Percentiles rank a stretch among this genome's conserved stretches.
phyloP scores from a whole-genome alignment of 2,888 invertebrate genomes.

The Pristionchus arcanus region DNA sequence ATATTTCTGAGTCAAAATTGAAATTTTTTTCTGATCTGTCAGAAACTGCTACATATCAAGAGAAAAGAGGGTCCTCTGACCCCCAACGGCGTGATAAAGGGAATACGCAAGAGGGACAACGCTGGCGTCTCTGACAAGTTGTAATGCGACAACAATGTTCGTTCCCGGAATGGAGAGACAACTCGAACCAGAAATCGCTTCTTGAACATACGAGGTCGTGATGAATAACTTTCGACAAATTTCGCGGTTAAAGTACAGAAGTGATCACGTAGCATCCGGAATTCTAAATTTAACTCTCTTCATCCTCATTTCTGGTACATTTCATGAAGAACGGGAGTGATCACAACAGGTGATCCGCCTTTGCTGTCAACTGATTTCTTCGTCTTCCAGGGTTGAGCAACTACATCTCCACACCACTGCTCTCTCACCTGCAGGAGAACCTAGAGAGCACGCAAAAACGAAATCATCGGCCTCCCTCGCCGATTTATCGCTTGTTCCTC shows the following conservation, averaged over 20 bases:
- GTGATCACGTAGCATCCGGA: not conserved
- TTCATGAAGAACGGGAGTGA: not conserved
- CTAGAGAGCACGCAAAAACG: not conserved
- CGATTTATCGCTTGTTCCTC: slow-evolving; percentile 23
- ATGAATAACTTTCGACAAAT: not conserved
- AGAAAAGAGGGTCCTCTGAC: not conserved
- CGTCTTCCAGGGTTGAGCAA: not conserved
- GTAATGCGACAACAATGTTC: not conserved
- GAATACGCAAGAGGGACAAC: not conserved
- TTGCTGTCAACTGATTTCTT: not conserved
- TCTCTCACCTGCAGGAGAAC: not conserved
- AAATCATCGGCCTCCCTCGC: not conserved
- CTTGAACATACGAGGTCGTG: not conserved
- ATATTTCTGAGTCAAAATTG: too few relatives aligned
- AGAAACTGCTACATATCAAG: not conserved
- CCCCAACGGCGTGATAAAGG: not conserved
- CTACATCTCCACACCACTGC: not conserved
- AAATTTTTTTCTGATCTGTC: not conserved
- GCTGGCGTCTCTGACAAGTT: not conserved
- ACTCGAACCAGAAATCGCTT: not conserved
- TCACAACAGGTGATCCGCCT: slow-evolving; percentile 7
- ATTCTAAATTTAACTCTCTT: not conserved
- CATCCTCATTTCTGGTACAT: not conserved
- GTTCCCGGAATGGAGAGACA: not conserved
- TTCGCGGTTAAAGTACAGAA: not conserved